Conservation (phyloP, 1,140 invertebrate genomes). For the Melitaea cinxia region DNA sequence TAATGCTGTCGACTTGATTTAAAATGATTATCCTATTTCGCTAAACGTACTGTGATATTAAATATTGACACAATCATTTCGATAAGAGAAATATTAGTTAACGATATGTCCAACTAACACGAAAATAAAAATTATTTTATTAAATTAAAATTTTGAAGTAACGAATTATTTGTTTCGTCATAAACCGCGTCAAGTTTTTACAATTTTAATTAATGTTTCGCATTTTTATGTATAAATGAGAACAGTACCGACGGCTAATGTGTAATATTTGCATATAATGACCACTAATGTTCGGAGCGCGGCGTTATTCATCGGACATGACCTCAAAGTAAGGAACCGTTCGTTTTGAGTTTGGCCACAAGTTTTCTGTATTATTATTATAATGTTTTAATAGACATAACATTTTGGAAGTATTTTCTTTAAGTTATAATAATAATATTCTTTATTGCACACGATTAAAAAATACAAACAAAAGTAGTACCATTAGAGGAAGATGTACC, state of each 20-base stretch:
- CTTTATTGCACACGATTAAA: no score
- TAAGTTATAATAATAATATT: no score
- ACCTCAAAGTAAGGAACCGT: slow-evolving; percentile 71
- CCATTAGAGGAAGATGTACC: no score
- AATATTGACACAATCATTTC: no score
- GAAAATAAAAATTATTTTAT: background rate
- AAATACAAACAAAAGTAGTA: no score
- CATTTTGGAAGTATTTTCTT: no score
- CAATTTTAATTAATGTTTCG: background rate
- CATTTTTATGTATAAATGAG: slow-evolving; percentile 21
- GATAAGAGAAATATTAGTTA: background rate
- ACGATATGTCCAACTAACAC: background rate
- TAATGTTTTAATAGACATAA: background rate
- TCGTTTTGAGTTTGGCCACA: slow-evolving; percentile 52
- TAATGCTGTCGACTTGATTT: no score
- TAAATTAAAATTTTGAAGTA: background rate
- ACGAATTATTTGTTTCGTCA: background rate
- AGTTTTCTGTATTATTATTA: slow-evolving; percentile 23
- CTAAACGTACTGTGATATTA: no score
- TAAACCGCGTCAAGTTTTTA: background rate
- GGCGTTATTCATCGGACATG: slow-evolving; percentile 71
- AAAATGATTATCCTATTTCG: no score
- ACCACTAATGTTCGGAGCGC: slow-evolving; percentile 70
- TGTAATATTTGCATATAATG: slow-evolving; percentile 80
- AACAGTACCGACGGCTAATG: slow-evolving; percentile 58